Conservation (phyloP, 2,797 vertebrate genomes). For the Silurus aristotelis region DNA sequence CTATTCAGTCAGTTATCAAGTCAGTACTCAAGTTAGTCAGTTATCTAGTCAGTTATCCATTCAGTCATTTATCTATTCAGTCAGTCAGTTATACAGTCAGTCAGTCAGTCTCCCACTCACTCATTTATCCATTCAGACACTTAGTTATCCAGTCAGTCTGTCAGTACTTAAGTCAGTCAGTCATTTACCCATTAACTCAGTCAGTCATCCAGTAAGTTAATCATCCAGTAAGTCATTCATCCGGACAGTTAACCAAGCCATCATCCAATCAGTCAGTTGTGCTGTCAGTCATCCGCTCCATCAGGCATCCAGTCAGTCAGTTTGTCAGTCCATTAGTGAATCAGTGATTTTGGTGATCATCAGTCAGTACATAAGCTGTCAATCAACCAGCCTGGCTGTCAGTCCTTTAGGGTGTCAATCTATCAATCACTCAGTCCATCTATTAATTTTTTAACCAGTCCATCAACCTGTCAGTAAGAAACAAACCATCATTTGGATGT, state of each 20-base stretch:
- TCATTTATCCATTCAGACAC: too few species aligned
- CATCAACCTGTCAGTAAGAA: neutral
- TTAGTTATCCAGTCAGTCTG: neutral
- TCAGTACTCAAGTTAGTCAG: too few species aligned
- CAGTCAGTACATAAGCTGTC: neutral
- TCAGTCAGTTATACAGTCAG: too few species aligned
- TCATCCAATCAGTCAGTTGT: neutral
- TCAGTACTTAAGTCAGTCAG: neutral
- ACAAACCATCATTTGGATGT: neutral
- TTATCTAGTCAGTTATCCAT: too few species aligned
- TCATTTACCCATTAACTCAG: neutral
- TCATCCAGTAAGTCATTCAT: neutral
- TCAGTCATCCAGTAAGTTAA: neutral
- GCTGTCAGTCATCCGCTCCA: neutral
- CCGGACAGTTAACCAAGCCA: neutral
- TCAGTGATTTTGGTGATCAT: neutral
- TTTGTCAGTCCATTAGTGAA: neutral
- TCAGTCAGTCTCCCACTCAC: too few species aligned
- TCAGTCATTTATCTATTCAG: too few species aligned
- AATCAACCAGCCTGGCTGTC: neutral
- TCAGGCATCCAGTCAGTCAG: neutral
- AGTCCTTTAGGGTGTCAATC: neutral
- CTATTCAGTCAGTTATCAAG: too few species aligned
- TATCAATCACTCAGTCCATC: neutral
- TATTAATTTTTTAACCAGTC: neutral